Evolutionary conservation across 1,140 invertebrate genomes (phyloP), one percentile per base, ranked within the genome.

Genomic region (Eupristina koningsbergeri): DNA sequence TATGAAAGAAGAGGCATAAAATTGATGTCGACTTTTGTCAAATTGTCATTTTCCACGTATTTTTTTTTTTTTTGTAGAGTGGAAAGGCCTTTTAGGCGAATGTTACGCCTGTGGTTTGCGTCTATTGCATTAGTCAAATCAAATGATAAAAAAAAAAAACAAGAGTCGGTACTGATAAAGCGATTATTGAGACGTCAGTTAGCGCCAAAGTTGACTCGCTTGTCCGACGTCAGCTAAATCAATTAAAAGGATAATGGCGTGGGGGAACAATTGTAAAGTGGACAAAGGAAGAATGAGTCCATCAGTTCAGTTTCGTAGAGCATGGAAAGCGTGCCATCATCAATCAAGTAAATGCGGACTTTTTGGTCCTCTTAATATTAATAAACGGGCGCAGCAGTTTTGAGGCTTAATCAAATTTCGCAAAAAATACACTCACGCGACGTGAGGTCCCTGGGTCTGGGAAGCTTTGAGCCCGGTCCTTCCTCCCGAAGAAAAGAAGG

Each of bases 171-270:
- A 67, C 17, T 58, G 80, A 74, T 74, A 74, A 81, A 61, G 74
- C 69, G 47, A 74, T 81, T 41, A 81, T 63, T 61, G 22, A 58
- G 67, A 26, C 69, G 79, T 47, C 31, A 53, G 45, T 47, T 15
- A 29, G 47, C 26, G n/a, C 8, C 71, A 71, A 74, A 81, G 80
- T 63, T 63, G 47, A 75, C 80, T 81, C 61, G 31, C 31, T 63
- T 7, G 34, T 13, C 3, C 36, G 19, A 81, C 50, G 58, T 81
- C 69, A 45, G 29, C 47, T 64, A 47, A 84, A 79, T 79, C 82
- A 73, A 84, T 84, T 84, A 79, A 84, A 84, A 80, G 53, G 67
- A 75, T 84, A 84, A 84, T 84, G 15, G 74, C 61, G 61, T 78
- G 78, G 73, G 53, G 47, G 63, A 76, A 73, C 73, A 53, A 77